These are phyloP conservation scores for Noctua pronuba DNA, from an alignment of 2,888 invertebrate genomes.

Conservation along the genomic window DNA sequence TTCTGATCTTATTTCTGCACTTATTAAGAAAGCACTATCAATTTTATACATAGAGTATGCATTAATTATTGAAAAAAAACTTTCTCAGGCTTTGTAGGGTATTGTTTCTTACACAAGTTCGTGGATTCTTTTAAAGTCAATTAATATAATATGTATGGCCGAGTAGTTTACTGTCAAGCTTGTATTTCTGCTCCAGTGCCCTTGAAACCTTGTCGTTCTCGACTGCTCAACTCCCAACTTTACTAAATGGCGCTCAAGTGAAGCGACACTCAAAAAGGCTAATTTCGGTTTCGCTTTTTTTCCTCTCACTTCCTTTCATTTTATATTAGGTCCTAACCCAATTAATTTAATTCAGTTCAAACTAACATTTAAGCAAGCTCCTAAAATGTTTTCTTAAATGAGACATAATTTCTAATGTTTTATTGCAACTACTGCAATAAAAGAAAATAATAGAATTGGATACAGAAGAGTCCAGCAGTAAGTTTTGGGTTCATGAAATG, in stretches of 20 bases:
- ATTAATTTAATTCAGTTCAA: not conserved
- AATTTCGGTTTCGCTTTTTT: constrained; percentile 14
- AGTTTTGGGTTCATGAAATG: not conserved
- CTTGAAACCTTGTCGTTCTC: constrained; percentile 15
- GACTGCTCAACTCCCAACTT: not conserved
- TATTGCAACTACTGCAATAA: not conserved
- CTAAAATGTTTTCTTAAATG: not conserved
- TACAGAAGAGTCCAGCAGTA: not conserved
- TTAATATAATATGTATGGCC: not conserved
- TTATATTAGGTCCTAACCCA: not conserved
- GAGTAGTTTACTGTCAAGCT: not conserved
- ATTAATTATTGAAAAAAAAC: not conserved
- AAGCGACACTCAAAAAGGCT: constrained; percentile 7
- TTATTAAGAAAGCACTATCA: not conserved
- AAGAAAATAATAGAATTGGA: not conserved
- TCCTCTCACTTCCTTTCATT: not conserved
- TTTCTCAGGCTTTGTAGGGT: not conserved
- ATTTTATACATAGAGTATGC: not conserved
- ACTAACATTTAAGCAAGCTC: not conserved
- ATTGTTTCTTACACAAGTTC: not conserved
- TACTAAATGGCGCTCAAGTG: constrained; percentile 16
- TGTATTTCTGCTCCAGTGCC: constrained; percentile 3
- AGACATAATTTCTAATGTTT: not conserved
- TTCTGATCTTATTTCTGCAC: not conserved
- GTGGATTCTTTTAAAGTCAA: not conserved